Evolutionary conservation across 2,113 vertebrate genomes (phyloP).

Genomic region (mouse (Mus musculus)): DNA sequence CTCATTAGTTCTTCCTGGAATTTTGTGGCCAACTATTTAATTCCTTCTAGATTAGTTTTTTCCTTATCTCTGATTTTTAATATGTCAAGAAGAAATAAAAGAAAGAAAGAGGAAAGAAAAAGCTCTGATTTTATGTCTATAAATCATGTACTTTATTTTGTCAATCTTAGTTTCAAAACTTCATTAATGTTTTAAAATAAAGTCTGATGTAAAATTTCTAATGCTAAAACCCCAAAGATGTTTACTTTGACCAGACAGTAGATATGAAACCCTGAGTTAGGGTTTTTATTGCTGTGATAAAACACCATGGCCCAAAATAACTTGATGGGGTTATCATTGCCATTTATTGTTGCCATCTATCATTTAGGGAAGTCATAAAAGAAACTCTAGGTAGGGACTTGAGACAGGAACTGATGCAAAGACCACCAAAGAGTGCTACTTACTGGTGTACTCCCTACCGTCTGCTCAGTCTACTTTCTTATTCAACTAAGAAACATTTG

Average conservation of each 20-base stretch:
- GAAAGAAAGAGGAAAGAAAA: background rate
- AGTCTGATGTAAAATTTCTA: constrained; percentile 26
- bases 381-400: background rate
- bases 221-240: constrained; percentile 10
- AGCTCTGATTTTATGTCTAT: background rate
- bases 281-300: background rate
- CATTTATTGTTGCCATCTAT: background rate
- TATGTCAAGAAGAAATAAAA: background rate
- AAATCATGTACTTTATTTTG: background rate
- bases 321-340: background rate
- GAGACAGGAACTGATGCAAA: background rate
- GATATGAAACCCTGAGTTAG: background rate
- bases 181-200: constrained; percentile 33
- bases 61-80: constrained; percentile 32
- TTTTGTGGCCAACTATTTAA: constrained; percentile 48
- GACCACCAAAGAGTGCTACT: background rate
- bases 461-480: background rate
- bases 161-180: background rate
- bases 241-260: background rate
- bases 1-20: constrained; percentile 15
- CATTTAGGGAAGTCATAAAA: background rate
- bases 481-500: background rate
- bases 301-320: background rate
- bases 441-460: background rate
- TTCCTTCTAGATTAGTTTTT: constrained; percentile 30